Base-by-base conservation (phyloP, 2,113 vertebrate genomes). In the Echinops telfairi region DNA sequence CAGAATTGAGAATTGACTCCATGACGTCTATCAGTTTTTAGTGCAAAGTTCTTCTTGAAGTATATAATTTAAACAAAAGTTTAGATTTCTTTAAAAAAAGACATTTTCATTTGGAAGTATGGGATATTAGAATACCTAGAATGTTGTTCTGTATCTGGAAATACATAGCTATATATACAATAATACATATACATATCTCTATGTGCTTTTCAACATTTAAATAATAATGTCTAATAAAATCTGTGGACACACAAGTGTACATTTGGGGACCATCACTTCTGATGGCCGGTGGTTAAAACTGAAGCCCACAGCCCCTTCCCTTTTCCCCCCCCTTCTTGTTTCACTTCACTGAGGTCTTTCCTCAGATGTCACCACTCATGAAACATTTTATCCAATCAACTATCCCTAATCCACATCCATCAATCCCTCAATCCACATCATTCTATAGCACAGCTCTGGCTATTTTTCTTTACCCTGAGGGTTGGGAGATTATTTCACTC, bases 51-150 rank as follows among this genome's bases (percentile, higher is more conserved):
- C 9, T 60, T 80, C 66, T 91, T 77, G 31, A 70, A 84, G n/a
- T 31, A 70, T 31, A 70, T 27, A 94, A 83, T 38, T 53, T 79
- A 88, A 84, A n/a, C 66, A 90, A 81, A 15, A 57, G 53, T 17
- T 60, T 14, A 43, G 22, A 76, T 2, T 64, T 25, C 47, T 53
- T 53, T 53, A 53, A 89, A 17, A 76, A 4, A 11, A 38, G 27
- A 25, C 4, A 17, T 14, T 86, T 31, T 89, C 29, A 31, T 14
- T 38, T 25, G 53, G 20, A 47, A 76, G 83, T 29, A 29, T 0
- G n/a, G 43, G 22, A 6, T 20, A 16, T 47, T 40, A 57, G 64
- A 84, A 88, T 81, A 80, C 31, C 73, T 53, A 19, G 9, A 64
- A 14, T 77, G 3, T 5, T 57, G 62, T 85, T 27, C 31, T 53